A percentile compares a stretch with the other conserved stretches of the same genome.
Conservation (phyloP, 2,797 vertebrate genomes). For the Aulostomus chinensis region DNA sequence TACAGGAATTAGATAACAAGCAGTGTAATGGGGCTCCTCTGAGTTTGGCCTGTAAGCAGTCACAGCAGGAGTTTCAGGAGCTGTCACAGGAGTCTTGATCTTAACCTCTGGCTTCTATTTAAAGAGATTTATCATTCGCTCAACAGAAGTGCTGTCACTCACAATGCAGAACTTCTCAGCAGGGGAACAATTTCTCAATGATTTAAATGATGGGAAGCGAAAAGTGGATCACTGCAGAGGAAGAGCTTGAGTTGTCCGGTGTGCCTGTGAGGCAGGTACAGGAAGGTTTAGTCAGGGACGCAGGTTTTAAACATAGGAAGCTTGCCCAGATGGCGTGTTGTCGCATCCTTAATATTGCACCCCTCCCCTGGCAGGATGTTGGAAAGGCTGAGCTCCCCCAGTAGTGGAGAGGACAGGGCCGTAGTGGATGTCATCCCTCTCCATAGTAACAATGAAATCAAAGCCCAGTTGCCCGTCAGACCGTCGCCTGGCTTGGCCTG, state of each 20-base stretch:
- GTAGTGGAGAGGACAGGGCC: slow-evolving; percentile 63
- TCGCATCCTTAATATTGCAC: slow-evolving; percentile 72
- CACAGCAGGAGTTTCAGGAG: slow-evolving; percentile 35
- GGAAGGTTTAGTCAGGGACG: slow-evolving; percentile 79
- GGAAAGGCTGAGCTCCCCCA: slow-evolving; percentile 64
- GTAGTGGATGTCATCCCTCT: slow-evolving; percentile 65
- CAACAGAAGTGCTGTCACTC: slow-evolving; percentile 10
- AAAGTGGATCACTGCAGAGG: slow-evolving; percentile 56
- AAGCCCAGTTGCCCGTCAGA: slow-evolving; percentile 70
- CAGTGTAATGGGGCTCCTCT: slow-evolving; percentile 19
- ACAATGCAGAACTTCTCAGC: slow-evolving; percentile 12
- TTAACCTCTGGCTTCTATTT: slow-evolving; percentile 14
- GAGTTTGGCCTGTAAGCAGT: slow-evolving; percentile 27
- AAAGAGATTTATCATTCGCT: slow-evolving; percentile 22
- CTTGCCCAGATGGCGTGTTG: slow-evolving; percentile 73
- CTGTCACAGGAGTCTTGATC: slow-evolving; percentile 23
- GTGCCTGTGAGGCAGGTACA: slow-evolving; percentile 77
- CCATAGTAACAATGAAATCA: slow-evolving; percentile 77
- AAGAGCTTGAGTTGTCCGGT: slow-evolving; percentile 70
- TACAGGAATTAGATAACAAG: slow-evolving; percentile 42
- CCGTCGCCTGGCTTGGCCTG: slow-evolving; percentile 60
- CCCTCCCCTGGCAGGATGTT: slow-evolving; percentile 79
- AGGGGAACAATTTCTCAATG: slow-evolving; percentile 60
- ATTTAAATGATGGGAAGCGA: slow-evolving; percentile 66
- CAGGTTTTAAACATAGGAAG: slow-evolving; percentile 77